Base-by-base conservation (phyloP, 2,113 vertebrate genomes). In the Fregata magnificens region DNA sequence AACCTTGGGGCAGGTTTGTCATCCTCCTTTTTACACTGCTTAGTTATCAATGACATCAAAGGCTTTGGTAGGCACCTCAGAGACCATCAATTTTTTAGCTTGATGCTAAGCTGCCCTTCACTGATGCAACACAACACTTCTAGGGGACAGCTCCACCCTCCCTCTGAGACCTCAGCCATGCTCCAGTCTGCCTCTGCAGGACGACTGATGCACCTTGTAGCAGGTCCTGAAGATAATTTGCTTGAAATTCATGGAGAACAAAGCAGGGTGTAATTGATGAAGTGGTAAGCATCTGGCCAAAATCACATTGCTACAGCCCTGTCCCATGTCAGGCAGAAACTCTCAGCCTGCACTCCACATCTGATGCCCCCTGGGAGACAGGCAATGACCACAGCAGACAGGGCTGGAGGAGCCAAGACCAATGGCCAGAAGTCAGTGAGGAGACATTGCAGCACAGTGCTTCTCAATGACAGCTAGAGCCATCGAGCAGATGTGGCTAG, bases 371-470 rank as follows among this genome's bases (percentile, higher is more conserved):
- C 26, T 44, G 34, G n/a, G 29, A 82, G 0, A 31, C 14, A 22
- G 53, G 53, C 53, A 77, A 56, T 6, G 44, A 24, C 71, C 91
- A 44, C 44, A 38, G 32, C 40, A 91, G 66, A n/a, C 5, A 61
- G 40, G 34, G 72, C 44, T 44, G 31, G 17, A 58, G 34, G 50
- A 78, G 59, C 16, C 36, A 49, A 84, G 29, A 52, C 25, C 17
- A 3, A 3, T 3, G 44, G 76, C 31, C 89, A 83, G 32, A 21
- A 28, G 13, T 19, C 80, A 83, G 24, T 0, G 0, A 61, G 53
- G 34, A 38, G 14, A 21, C 28, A 14, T 2, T 11, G 52, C 70
- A 86, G 83, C 72, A 32, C 36, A 14, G 71, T 52, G 34, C 28
- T 25, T 32, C 72, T 12, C 67, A 7, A 31, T 40, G 44, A 72